Conservation (phyloP, 2,113 vertebrate species). For the Protomyctophum bolini region DNA sequence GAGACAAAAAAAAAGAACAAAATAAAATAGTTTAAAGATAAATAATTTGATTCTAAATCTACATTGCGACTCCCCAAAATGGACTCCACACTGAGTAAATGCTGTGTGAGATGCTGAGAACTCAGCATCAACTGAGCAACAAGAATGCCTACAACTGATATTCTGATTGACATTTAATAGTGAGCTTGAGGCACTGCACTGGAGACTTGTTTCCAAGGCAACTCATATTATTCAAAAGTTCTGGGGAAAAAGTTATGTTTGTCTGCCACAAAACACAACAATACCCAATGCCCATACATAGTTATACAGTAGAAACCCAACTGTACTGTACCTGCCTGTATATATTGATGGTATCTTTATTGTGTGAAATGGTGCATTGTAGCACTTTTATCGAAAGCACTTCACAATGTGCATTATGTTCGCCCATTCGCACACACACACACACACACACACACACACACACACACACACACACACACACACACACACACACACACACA, state of each 20-base stretch:
- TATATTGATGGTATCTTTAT: no score
- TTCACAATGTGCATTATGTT: no score
- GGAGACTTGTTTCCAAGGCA: neutral
- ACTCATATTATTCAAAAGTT: neutral
- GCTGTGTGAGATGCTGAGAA: neutral
- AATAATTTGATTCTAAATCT: no score
- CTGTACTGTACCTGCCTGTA: no score
- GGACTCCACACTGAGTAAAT: neutral
- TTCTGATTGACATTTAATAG: constrained; percentile 3
- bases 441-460: neutral
- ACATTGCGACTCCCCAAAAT: neutral
- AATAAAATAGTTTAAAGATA: no score
- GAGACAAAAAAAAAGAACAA: no score
- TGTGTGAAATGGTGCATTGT: no score
- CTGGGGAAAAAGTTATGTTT: neutral
- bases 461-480: neutral
- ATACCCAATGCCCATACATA: no score
- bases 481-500: no score
- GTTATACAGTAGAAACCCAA: no score
- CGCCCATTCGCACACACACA: neutral
- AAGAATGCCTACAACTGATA: no score
- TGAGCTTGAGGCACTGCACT: neutral
- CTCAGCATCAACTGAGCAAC: neutral
- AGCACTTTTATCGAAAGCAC: no score
- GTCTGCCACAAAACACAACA: neutral